Base-by-base conservation (phyloP, 2,113 vertebrate genomes). In the Hippocampus comes region DNA sequence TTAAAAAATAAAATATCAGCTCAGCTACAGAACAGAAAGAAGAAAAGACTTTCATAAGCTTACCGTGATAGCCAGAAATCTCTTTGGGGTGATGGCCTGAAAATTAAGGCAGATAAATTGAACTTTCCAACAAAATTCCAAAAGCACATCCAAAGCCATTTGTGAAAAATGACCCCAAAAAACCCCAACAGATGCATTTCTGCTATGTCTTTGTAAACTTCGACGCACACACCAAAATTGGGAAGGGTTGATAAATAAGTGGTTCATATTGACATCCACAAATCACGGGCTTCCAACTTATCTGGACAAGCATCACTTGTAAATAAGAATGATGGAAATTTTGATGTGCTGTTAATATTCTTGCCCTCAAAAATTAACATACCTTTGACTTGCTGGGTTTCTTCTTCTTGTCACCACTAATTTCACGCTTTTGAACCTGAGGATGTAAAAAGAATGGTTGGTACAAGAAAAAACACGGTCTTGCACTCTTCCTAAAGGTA, bases 21-120 rank as follows among this genome's bases (percentile, higher is more conserved):
- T 61, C 5, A 41, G 1, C 15, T 15, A 25, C n/a, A 10, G 30
- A 21, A 56, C 1, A 41, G 4, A 30, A 66, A 46, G 57, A 46
- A 38, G 41, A n/a, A 27, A 43, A 57, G 9, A 70, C 18, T 38
- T 69, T 38, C 0, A 70, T 70, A 49, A 41, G 67, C 96, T 95
- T 90, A 98, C 96, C 5, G 94, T 94, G 76, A 97, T 96, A 66
- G 95, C 94, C 17, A 98, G 90, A 71, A 99, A 93, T 88, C 96
- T 94, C 86, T 99, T 99, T 72, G 97, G 97, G 86, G 96, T 99
- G 78, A 98, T 96, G 63, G 95, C 94, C 97, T 98, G 67, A 57
- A 65, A 38, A 71, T 55, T 72, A 74, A 30, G 68, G 70, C 30
- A 73, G 34, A 0, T 1, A 3, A 8, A 51, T 63, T 2, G 0